Conservation (phyloP, 2,888 invertebrate genomes). For the Tiphia femorata region DNA sequence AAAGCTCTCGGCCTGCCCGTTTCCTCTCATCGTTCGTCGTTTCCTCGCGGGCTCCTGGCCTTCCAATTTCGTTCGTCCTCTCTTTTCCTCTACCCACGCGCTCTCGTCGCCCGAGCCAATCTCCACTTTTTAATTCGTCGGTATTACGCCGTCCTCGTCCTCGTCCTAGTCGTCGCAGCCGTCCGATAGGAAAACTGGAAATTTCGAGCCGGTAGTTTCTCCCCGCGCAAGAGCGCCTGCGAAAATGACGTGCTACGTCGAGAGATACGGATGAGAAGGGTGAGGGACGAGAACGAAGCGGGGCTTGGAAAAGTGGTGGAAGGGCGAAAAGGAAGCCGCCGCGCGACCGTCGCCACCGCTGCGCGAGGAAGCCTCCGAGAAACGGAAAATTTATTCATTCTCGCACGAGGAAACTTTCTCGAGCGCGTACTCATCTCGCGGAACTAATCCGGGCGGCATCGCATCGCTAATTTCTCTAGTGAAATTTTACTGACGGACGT, state of each 20-base stretch:
- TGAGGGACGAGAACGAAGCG: background rate
- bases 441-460: conserved; percentile 1
- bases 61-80: too few relatives aligned
- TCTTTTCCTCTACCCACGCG: too few relatives aligned
- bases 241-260: conserved; percentile 14
- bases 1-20: background rate
- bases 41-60: too few relatives aligned
- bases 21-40: background rate
- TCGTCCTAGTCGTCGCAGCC: background rate
- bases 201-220: background rate
- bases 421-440: too few relatives aligned
- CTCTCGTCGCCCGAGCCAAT: conserved; percentile 16
- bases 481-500: conserved; percentile 20
- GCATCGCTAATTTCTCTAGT: conserved; percentile 13
- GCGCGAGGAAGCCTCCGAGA: background rate
- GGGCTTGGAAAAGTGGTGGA: background rate
- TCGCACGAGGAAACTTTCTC: conserved; percentile 15
- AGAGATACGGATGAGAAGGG: background rate
- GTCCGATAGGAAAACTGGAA: background rate
- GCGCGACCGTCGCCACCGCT: too few relatives aligned
- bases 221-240: background rate
- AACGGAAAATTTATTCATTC: conserved; percentile 21
- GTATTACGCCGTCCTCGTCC: conserved; percentile 2
- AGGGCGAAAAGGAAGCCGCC: background rate
- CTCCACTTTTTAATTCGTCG: conserved; percentile 30